Percentiles rank a stretch among this genome's conserved stretches.
Conservation (phyloP, 2,113 vertebrate species). For the Zosterops borbonicus region DNA sequence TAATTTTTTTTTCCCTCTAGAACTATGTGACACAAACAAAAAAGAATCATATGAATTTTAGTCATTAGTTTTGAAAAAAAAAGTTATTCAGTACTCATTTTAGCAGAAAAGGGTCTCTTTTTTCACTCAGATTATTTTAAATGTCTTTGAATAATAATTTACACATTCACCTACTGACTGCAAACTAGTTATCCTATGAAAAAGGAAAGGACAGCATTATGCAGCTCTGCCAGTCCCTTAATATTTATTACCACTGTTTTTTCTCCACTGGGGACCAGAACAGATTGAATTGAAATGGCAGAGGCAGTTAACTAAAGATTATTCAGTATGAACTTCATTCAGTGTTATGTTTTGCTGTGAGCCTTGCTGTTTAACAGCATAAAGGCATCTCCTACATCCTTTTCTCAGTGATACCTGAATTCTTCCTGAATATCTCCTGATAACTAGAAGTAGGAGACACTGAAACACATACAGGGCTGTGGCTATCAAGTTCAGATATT, state of each 20-base stretch:
- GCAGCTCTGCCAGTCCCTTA: not conserved
- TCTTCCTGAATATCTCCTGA: not conserved
- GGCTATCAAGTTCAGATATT: not conserved
- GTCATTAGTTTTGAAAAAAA: not conserved
- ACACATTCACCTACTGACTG: not conserved
- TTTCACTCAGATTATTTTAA: not conserved
- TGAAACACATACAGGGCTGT: not conserved
- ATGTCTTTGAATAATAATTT: not conserved
- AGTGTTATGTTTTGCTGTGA: not conserved
- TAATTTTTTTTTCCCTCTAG: not conserved
- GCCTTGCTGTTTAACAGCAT: not conserved
- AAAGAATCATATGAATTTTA: not conserved
- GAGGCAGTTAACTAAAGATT: constrained; percentile 17
- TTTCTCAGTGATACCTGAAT: not conserved
- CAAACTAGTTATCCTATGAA: not conserved
- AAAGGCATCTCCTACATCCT: not conserved
- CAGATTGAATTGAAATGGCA: not conserved
- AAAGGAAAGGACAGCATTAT: not conserved
- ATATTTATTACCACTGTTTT: constrained; percentile 6
- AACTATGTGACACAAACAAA: not conserved
- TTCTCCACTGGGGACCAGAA: not conserved
- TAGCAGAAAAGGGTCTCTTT: not conserved
- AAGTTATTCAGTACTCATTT: not conserved
- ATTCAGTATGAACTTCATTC: not conserved
- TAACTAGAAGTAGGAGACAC: not conserved